phyloP scores from a whole-genome alignment of 2,888 invertebrate species.

The Lymantria monacha region DNA sequence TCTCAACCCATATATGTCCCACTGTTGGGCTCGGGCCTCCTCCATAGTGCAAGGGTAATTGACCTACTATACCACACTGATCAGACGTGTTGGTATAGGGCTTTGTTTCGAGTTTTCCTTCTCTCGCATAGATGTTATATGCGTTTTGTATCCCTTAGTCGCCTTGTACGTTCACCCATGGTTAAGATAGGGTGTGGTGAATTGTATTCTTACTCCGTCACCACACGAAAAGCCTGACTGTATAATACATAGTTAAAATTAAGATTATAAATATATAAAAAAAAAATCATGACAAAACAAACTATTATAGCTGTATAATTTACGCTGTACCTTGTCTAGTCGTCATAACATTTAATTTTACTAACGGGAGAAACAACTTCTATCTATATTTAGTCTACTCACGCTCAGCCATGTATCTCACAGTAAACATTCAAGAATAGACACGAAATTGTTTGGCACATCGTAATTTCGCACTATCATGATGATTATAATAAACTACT shows the following conservation, averaged over 20 bases:
- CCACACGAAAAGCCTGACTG: not conserved
- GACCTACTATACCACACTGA: too few relatives aligned
- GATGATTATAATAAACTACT: slow-evolving; percentile 10
- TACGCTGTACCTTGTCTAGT: not conserved
- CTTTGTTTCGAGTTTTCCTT: too few relatives aligned
- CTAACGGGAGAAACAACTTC: not conserved
- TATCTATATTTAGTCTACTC: slow-evolving; percentile 4
- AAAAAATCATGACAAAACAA: not conserved
- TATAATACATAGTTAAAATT: too few relatives aligned
- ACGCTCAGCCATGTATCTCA: not conserved
- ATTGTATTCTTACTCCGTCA: not conserved
- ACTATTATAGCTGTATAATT: not conserved
- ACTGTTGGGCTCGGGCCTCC: too few relatives aligned
- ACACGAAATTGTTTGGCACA: slow-evolving; percentile 5
- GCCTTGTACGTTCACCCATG: too few relatives aligned
- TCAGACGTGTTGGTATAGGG: too few relatives aligned
- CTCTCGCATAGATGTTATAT: too few relatives aligned
- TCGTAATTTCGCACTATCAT: slow-evolving; percentile 14
- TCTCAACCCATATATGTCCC: too few relatives aligned
- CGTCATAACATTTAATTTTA: not conserved
- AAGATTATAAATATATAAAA: too few relatives aligned
- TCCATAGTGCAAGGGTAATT: too few relatives aligned
- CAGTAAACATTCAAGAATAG: slow-evolving; percentile 4
- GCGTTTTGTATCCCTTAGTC: too few relatives aligned
- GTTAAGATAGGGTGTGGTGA: too few relatives aligned